Percentiles rank a stretch among this genome's conserved stretches.
These are phyloP conservation scores for Sesamia inferens DNA, from an alignment of 2,888 invertebrate genomes.

Conservation along the genomic window DNA sequence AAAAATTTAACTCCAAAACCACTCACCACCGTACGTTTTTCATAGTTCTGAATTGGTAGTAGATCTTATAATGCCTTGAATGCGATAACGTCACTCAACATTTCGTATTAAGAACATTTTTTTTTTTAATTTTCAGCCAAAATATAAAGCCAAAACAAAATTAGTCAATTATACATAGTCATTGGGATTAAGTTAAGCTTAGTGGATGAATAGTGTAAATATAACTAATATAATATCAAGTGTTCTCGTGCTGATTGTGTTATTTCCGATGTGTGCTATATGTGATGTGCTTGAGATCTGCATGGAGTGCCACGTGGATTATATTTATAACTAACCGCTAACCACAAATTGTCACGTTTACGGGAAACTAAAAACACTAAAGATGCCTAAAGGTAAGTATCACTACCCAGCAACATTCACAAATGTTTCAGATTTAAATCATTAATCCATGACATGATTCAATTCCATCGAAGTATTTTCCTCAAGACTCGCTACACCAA, in stretches of 20 bases:
- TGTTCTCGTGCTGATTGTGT: conserved; percentile 62
- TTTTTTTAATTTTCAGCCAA: conserved; percentile 75
- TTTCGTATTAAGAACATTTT: not conserved
- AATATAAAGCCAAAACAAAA: conserved; percentile 73
- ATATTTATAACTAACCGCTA: conserved; percentile 74
- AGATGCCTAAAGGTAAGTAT: conserved; percentile 84
- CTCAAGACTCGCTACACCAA: conserved; percentile 29
- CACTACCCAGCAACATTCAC: conserved; percentile 5
- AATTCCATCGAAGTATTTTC: conserved; percentile 39
- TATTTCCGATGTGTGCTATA: conserved; percentile 67
- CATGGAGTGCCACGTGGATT: conserved; percentile 73
- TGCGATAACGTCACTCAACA: conserved; percentile 57
- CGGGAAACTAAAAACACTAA: conserved; percentile 69
- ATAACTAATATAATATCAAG: conserved; percentile 58
- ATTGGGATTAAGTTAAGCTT: conserved; percentile 65
- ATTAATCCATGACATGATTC: conserved; percentile 31
- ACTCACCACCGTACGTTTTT: not conserved
- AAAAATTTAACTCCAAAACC: conserved; percentile 4
- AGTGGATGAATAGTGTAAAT: conserved; percentile 61
- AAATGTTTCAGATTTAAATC: conserved; percentile 11
- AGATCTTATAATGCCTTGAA: conserved; percentile 8
- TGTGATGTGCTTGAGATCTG: conserved; percentile 79
- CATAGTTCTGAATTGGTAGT: conserved; percentile 4
- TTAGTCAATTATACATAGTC: conserved; percentile 70
- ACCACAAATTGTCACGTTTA: conserved; percentile 71